Evolutionary conservation across 1,140 invertebrate species (phyloP), one percentile per base, ranked within the genome.

Genomic region (Sycophila sp.): DNA sequence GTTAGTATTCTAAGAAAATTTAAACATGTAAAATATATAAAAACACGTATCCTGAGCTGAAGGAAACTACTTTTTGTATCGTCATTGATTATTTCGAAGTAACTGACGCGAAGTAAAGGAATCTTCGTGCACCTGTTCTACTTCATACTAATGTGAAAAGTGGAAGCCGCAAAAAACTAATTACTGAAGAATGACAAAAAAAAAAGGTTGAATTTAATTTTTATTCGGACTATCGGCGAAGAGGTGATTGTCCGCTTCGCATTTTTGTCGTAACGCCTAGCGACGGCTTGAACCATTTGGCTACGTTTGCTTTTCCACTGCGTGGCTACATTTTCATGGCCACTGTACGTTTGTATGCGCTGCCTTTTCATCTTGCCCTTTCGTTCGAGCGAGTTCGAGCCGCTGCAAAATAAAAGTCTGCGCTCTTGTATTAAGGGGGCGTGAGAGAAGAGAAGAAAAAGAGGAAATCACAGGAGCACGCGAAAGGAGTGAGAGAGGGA

Each of bases 211-310:
- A n/a, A n/a, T n/a, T n/a, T n/a, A n/a, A n/a, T n/a, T n/a, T n/a
- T n/a, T n/a, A n/a, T n/a, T n/a, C n/a, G n/a, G n/a, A n/a, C n/a
- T n/a, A n/a, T n/a, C n/a, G n/a, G n/a, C n/a, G n/a, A n/a, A n/a
- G n/a, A n/a, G n/a, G n/a, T n/a, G n/a, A n/a, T n/a, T 4, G n/a
- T 45, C 24, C 6, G 8, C n/a, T 10, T 6, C 24, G 28, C 45
- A 64, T 64, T 49, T 64, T 64, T 64, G 60, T 64, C 60, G 60
- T 64, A 51, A 64, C 60, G 60, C 30, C 32, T 15, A 15, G 60
- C 60, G 36, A 63, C 34, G 60, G 34, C 60, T 47, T 63, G 60
- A 22, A 34, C 42, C 60, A 63, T 63, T 63, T 49, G 49, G 32
- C 63, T 26, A 40, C 15, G 63, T 65, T 65, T 53, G 49, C 63